A percentile compares a stretch with the other conserved stretches of the same genome.
These are phyloP conservation scores for Tenualosa ilisha DNA, from an alignment of 2,797 vertebrate genomes.

Conservation along the genomic window DNA sequence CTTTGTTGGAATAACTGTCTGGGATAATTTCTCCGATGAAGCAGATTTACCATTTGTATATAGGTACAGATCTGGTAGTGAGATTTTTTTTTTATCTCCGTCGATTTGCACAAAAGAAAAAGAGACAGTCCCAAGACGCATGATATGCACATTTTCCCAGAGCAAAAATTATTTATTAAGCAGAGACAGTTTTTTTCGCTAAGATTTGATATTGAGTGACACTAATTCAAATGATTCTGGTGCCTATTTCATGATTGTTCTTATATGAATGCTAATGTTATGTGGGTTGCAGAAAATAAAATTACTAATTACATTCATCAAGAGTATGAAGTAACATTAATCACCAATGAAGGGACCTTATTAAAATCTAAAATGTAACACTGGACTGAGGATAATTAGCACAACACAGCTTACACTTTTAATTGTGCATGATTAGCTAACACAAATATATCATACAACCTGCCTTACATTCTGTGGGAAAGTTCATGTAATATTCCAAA, in stretches of 20 bases:
- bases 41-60: not conserved
- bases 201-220: not conserved
- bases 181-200: not conserved
- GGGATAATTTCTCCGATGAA: not conserved
- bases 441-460: slow-evolving; percentile 1
- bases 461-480: too few relatives aligned
- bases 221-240: not conserved
- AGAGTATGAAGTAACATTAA: not conserved
- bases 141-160: not conserved
- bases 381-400: not conserved
- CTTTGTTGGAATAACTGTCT: too few relatives aligned
- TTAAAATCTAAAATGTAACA: not conserved
- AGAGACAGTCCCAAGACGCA: not conserved
- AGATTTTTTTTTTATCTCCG: not conserved
- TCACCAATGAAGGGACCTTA: not conserved
- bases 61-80: not conserved
- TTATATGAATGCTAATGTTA: not conserved
- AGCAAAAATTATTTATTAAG: not conserved
- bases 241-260: not conserved
- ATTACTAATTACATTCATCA: not conserved
- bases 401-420: not conserved
- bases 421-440: not conserved
- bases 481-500: not conserved
- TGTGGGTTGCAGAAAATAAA: not conserved
- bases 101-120: not conserved